Percentiles rank a stretch among this genome's conserved stretches.
Conservation (phyloP, 2,888 invertebrate species). For the Tuta absoluta region DNA sequence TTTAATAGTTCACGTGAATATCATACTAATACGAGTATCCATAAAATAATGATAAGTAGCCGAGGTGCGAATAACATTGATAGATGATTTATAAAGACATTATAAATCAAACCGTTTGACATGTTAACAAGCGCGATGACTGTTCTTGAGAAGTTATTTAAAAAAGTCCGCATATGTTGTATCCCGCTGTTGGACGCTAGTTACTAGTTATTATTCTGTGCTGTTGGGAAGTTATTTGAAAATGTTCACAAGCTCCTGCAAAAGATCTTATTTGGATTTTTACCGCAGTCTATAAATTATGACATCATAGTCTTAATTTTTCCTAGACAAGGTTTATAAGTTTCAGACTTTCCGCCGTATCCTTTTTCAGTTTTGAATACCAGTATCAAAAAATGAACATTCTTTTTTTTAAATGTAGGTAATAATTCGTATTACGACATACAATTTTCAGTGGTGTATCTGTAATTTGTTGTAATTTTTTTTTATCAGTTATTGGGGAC, state of each 20-base stretch:
- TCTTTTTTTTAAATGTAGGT: no score
- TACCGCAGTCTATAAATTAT: background rate
- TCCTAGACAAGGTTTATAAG: no score
- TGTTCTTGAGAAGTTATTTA: constrained; percentile 6
- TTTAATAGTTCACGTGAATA: background rate
- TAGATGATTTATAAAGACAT: constrained; percentile 7
- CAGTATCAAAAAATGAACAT: no score
- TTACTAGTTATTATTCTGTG: no score
- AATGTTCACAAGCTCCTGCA: background rate
- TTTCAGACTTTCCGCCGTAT: no score
- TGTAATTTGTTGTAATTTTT: no score
- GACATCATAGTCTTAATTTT: background rate
- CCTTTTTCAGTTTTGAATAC: no score
- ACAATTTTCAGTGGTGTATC: no score
- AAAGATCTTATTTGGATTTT: background rate
- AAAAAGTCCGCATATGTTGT: background rate
- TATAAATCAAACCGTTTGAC: constrained; percentile 5
- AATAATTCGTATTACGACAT: no score
- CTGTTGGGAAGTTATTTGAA: constrained; percentile 6
- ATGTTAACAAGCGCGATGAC: background rate
- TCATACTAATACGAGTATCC: background rate
- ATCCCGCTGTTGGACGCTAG: no score
- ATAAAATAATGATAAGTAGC: constrained; percentile 21
- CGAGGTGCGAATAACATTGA: constrained; percentile 28
- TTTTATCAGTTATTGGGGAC: no score